phyloP scores from a whole-genome alignment of 2,888 invertebrate species.

The Allophyes oxyacanthae region DNA sequence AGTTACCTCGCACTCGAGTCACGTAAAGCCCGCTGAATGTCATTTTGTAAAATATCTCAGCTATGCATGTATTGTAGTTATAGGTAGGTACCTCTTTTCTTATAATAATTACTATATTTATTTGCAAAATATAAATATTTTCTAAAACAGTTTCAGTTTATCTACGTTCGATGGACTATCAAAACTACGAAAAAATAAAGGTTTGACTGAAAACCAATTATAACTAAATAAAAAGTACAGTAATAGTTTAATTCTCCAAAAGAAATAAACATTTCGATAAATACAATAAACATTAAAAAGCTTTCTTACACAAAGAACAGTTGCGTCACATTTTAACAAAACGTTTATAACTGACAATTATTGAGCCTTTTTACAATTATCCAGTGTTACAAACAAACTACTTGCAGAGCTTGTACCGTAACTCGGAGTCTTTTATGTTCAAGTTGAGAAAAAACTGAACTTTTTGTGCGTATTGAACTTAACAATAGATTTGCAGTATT shows the following conservation, averaged over 20 bases:
- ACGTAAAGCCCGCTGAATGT: too few relatives aligned
- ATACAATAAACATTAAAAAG: constrained; percentile 38
- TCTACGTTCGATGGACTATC: constrained; percentile 22
- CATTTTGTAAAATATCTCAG: too few relatives aligned
- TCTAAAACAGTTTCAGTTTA: too few relatives aligned
- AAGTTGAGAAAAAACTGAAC: constrained; percentile 18
- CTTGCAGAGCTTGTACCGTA: constrained; percentile 42
- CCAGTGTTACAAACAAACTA: constrained; percentile 16
- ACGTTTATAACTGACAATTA: constrained; percentile 40
- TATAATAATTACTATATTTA: too few relatives aligned
- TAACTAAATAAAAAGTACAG: constrained; percentile 9
- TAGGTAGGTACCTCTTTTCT: too few relatives aligned
- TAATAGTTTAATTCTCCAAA: constrained; percentile 27
- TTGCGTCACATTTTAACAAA: constrained; percentile 39
- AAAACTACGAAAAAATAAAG: constrained; percentile 22
- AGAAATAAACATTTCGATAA: constrained; percentile 40
- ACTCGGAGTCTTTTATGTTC: constrained; percentile 34
- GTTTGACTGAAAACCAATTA: constrained; percentile 28
- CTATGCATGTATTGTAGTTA: too few relatives aligned
- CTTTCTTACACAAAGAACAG: constrained; percentile 34
- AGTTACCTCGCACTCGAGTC: too few relatives aligned
- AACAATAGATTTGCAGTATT: constrained; percentile 45
- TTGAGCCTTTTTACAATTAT: constrained; percentile 8
- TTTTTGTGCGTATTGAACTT: constrained; percentile 19
- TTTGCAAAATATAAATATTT: too few relatives aligned